phyloP scores from a whole-genome alignment of 2,797 vertebrate species.

The Galago senegalensis region DNA sequence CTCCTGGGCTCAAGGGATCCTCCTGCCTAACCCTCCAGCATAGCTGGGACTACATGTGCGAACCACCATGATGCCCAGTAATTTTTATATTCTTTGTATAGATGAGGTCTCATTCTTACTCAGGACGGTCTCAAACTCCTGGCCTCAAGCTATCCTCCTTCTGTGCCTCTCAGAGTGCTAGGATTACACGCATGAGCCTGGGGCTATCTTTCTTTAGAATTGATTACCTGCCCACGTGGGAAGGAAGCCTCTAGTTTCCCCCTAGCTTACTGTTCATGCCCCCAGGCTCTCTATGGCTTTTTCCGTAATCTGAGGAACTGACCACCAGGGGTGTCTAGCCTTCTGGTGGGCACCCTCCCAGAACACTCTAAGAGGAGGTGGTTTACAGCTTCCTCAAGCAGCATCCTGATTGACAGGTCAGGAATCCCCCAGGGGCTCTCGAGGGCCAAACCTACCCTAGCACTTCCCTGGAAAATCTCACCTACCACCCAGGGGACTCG shows the following conservation, averaged over 20 bases:
- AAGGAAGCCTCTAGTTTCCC: not conserved
- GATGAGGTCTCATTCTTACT: too few relatives aligned
- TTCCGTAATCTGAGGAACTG: not conserved
- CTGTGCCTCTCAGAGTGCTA: too few relatives aligned
- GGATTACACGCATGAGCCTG: too few relatives aligned
- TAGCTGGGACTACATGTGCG: too few relatives aligned
- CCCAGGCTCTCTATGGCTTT: not conserved
- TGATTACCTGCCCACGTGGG: not conserved
- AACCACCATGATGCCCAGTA: too few relatives aligned
- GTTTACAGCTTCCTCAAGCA: not conserved
- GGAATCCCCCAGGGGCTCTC: not conserved
- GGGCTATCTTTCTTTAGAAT: not conserved
- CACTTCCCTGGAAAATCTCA: not conserved
- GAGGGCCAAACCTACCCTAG: not conserved
- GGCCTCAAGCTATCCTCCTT: too few relatives aligned
- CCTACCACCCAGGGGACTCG: not conserved
- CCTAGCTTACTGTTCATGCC: not conserved
- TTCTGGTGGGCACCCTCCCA: not conserved
- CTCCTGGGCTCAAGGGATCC: too few relatives aligned
- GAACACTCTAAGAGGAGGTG: not conserved
- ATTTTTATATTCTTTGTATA: too few relatives aligned
- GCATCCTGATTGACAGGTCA: not conserved
- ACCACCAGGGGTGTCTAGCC: not conserved
- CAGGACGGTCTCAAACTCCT: too few relatives aligned
- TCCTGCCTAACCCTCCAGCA: too few relatives aligned